phyloP scores from a whole-genome alignment of 1,140 invertebrate genomes.

The Pseudomyrmex flavicornis region DNA sequence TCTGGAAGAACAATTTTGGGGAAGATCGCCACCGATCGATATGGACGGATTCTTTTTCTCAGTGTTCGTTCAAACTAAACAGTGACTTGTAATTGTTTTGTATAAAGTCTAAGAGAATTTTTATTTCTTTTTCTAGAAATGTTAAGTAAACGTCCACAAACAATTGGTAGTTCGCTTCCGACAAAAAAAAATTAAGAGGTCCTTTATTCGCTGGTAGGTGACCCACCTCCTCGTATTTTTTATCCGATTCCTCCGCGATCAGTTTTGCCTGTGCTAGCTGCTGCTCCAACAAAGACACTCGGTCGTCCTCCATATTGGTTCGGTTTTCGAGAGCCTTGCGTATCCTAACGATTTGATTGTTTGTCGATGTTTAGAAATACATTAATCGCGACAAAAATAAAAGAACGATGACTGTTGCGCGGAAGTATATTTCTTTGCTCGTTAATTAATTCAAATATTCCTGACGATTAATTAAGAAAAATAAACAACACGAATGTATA shows the following conservation, averaged over 20 bases:
- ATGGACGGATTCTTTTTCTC: not conserved
- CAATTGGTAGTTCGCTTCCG: conserved; percentile 25
- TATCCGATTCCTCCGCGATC: conserved; percentile 99
- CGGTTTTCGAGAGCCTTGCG: conserved; percentile 99
- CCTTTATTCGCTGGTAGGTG: conserved; percentile 70
- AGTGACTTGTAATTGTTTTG: not conserved
- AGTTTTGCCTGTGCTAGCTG: conserved; percentile 98
- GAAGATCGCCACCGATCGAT: not conserved
- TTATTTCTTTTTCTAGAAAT: not conserved
- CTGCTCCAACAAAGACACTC: conserved; percentile 96
- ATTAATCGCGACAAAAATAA: conserved; percentile 71
- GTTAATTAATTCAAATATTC: not conserved
- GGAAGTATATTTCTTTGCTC: not conserved
- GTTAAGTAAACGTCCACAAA: conserved; percentile 14
- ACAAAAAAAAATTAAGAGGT: conserved; percentile 17
- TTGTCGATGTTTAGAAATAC: conserved; percentile 72
- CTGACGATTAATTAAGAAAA: not conserved
- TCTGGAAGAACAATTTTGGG: conserved; percentile 44
- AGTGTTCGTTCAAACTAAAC: no score
- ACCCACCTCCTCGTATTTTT: conserved; percentile 99
- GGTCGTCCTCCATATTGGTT: conserved; percentile 99
- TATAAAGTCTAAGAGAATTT: not conserved
- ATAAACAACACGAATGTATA: not conserved
- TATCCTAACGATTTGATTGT: conserved; percentile 90
- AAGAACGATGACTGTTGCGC: conserved; percentile 62